These are phyloP conservation scores for Timandra comae DNA, from an alignment of 2,888 invertebrate species.

Conservation along the genomic window DNA sequence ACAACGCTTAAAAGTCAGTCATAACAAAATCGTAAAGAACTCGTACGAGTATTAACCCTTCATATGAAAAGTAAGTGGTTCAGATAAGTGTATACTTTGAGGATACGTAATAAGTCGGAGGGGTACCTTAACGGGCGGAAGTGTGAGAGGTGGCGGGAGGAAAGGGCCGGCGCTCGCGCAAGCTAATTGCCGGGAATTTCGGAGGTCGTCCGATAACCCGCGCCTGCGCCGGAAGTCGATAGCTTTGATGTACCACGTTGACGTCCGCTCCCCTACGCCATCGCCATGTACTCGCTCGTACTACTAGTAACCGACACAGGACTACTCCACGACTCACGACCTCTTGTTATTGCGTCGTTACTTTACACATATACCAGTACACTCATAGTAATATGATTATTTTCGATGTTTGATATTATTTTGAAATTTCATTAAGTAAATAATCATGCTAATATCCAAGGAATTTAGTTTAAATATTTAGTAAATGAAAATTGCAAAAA, in stretches of 20 bases:
- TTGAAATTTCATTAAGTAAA: neutral
- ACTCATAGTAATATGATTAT: too few relatives aligned
- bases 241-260: slow-evolving; percentile 63
- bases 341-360: slow-evolving; percentile 17
- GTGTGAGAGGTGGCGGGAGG: slow-evolving; percentile 42
- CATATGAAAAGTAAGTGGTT: too few relatives aligned
- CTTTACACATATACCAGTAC: slow-evolving; percentile 12
- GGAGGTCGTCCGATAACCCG: slow-evolving; percentile 72
- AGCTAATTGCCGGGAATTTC: slow-evolving; percentile 68
- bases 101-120: neutral
- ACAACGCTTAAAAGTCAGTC: too few relatives aligned
- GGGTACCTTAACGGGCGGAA: slow-evolving; percentile 24
- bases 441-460: too few relatives aligned
- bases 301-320: slow-evolving; percentile 14
- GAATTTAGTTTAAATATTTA: too few relatives aligned
- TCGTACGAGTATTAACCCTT: too few relatives aligned
- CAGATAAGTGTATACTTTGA: too few relatives aligned
- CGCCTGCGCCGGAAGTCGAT: slow-evolving; percentile 67
- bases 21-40: too few relatives aligned
- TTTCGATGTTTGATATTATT: too few relatives aligned
- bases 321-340: too few relatives aligned
- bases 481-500: too few relatives aligned
- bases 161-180: slow-evolving; percentile 45
- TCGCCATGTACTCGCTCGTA: slow-evolving; percentile 8
- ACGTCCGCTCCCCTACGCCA: slow-evolving; percentile 36